phyloP scores from a whole-genome alignment of 1,140 invertebrate species.

The Achroia grisella region DNA sequence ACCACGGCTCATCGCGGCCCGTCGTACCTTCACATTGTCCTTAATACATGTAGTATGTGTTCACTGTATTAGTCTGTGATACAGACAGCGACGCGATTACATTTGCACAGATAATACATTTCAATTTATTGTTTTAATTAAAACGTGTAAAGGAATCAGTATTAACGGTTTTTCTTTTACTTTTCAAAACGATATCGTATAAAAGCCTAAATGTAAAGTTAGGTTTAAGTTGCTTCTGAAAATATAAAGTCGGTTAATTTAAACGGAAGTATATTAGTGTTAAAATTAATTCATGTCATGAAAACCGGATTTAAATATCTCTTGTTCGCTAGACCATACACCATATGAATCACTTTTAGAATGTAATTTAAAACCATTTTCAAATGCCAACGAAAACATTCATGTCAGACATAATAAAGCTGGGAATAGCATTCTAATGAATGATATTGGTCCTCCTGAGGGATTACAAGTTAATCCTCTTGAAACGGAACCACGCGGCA shows the following conservation, averaged over 20 bases:
- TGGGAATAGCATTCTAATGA: constrained; percentile 65
- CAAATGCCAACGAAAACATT: constrained; percentile 37
- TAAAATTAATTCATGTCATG: not conserved
- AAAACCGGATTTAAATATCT: not conserved
- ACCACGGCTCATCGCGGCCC: constrained; percentile 51
- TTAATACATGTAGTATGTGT: not conserved
- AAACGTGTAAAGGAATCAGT: not conserved
- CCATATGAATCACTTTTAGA: constrained; percentile 25
- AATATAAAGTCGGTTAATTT: not conserved
- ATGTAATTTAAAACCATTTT: constrained; percentile 38
- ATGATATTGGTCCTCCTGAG: constrained; percentile 62
- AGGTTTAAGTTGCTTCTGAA: not conserved
- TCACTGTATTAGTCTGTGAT: too few species aligned
- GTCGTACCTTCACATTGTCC: constrained; percentile 23
- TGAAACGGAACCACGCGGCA: constrained; percentile 41
- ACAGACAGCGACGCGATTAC: too few species aligned
- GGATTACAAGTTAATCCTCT: constrained; percentile 69
- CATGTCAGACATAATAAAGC: constrained; percentile 53
- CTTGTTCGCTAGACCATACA: constrained; percentile 2
- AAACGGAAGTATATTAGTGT: not conserved
- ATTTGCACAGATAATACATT: not conserved
- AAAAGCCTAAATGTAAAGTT: not conserved
- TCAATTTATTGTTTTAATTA: not conserved
- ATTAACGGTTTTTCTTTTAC: too few species aligned
- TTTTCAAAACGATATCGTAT: too few species aligned